These are phyloP conservation scores for Melanchra persicariae DNA, from an alignment of 2,888 invertebrate species.

Conservation along the genomic window DNA sequence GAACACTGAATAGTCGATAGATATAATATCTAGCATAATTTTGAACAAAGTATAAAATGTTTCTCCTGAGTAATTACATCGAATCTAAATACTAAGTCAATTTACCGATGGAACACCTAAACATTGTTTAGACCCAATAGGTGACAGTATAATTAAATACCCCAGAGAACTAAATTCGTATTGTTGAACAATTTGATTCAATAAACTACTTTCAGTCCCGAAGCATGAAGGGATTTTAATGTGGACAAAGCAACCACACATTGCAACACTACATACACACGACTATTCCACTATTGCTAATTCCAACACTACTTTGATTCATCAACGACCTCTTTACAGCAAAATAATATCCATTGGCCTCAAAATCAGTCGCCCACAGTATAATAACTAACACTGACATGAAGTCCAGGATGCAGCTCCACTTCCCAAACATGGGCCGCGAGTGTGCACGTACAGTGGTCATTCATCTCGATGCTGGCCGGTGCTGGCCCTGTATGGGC, in stretches of 20 bases:
- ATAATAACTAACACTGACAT: slow-evolving; percentile 20
- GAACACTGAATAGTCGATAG: too few species aligned
- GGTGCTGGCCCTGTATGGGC: slow-evolving; percentile 46
- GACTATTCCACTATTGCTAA: background rate
- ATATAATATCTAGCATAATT: too few species aligned
- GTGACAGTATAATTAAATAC: too few species aligned
- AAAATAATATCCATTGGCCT: slow-evolving; percentile 30
- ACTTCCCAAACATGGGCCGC: slow-evolving; percentile 51
- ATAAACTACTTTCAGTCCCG: background rate
- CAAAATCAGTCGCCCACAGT: slow-evolving; percentile 15
- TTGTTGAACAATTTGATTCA: background rate
- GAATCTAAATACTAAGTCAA: too few species aligned
- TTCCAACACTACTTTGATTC: background rate
- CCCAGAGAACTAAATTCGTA: background rate
- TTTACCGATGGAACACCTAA: too few species aligned
- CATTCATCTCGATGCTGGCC: slow-evolving; percentile 43
- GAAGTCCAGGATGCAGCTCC: slow-evolving; percentile 47
- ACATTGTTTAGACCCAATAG: too few species aligned
- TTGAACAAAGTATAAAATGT: too few species aligned
- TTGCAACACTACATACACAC: background rate
- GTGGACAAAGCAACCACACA: background rate
- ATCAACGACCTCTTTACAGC: background rate
- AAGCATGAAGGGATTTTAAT: background rate
- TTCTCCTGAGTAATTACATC: too few species aligned
- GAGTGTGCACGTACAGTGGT: slow-evolving; percentile 30